Evolutionary conservation across 2,888 invertebrate species (phyloP).

Genomic region (Anagyrus pseudococci): DNA sequence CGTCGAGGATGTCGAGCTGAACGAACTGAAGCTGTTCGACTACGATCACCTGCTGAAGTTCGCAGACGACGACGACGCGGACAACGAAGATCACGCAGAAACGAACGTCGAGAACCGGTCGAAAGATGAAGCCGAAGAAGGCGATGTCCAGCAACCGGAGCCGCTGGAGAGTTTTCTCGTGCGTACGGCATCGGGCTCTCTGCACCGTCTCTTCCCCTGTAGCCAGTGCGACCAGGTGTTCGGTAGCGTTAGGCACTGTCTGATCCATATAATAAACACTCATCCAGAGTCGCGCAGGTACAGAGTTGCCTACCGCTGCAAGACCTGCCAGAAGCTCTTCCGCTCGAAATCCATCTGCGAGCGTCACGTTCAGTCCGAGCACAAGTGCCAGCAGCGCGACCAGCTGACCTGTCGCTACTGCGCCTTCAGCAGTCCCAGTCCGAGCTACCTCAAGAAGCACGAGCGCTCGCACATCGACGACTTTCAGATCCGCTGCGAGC

Average conservation of each 20-base stretch:
- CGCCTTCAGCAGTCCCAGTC: constrained; percentile 25
- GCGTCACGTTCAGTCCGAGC: constrained; percentile 33
- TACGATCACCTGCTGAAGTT: constrained; percentile 17
- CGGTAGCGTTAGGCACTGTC: constrained; percentile 21
- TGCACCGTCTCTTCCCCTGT: constrained; percentile 31
- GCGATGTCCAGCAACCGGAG: neutral
- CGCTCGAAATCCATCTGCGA: constrained; percentile 36
- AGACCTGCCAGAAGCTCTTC: constrained; percentile 36
- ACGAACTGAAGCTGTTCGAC: neutral
- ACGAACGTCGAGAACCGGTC: neutral
- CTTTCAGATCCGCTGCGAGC: constrained; percentile 60
- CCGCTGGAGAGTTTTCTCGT: constrained; percentile 31
- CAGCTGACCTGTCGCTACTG: constrained; percentile 29
- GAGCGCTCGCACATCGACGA: constrained; percentile 65
- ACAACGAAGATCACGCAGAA: neutral
- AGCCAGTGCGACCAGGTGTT: constrained; percentile 33
- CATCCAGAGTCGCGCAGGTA: constrained; percentile 31
- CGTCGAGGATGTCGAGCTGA: constrained; percentile 18
- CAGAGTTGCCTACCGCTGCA: constrained; percentile 36
- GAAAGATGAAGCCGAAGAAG: neutral
- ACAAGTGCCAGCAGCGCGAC: constrained; percentile 23
- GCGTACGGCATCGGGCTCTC: constrained; percentile 19
- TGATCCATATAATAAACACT: constrained; percentile 20
- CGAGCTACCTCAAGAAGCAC: constrained; percentile 37
- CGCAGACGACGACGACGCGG: neutral